Base-by-base conservation (phyloP, 2,888 invertebrate genomes). In the Leucoptera coffeella region DNA sequence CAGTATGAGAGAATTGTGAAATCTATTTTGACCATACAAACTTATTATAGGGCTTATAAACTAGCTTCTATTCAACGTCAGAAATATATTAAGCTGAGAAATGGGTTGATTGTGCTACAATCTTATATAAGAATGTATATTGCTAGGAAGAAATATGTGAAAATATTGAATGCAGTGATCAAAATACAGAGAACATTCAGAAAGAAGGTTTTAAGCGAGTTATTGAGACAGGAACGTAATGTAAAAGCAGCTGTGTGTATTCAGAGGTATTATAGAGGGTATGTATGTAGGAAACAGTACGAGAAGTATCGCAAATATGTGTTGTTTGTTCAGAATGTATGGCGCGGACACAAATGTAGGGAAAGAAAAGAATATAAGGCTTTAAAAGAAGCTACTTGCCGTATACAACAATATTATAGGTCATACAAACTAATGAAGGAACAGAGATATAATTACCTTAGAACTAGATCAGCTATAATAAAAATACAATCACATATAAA, bases 141-240 rank as follows among this genome's bases (percentile, higher is more conserved):
- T n/a, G n/a, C n/a, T n/a, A 51, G 56, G 31, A 33, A 37, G 9
- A 41, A 46, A 15, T 78, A 61, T 38, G 30, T 56, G 8, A 37
- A 37, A 10, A 40, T 53, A 15, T 46, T 53, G 34, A 45, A 44
- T 25, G 49, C 72, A 2, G 50, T 47, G 24, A 34, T 47, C 12
- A 29, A 38, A 5, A 57, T 78, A 23, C 76, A 78, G 40, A 46
- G 39, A 29, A 41, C 38, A 23, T 74, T 58, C 33, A 52, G 48
- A 40, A 47, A 53, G 2, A 47, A 43, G 30, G 34, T 36, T 27
- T 26, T 34, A 14, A 57, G 42, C 32, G n/a, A n/a, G n/a, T n/a
- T n/a, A n/a, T n/a, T n/a, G n/a, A 51, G 38, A 28, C 38, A 35
- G 14, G 42, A 53, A 32, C 48, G 56, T 21, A 34, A 42, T n/a